These are phyloP conservation scores for Coptodon rendalli DNA, from an alignment of 2,113 vertebrate genomes.

Conservation along the genomic window DNA sequence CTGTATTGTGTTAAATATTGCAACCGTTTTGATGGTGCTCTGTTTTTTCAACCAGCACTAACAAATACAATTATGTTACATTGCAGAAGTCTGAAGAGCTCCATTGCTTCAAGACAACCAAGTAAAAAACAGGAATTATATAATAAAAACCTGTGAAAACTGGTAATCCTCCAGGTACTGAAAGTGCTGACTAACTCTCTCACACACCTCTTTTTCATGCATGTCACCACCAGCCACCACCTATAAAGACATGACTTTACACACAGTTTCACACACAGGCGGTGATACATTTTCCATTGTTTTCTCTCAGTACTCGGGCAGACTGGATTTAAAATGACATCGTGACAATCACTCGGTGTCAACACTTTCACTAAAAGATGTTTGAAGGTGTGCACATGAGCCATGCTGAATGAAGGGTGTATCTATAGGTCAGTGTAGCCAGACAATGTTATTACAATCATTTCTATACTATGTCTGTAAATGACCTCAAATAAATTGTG, in stretches of 20 bases:
- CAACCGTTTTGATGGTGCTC: background rate
- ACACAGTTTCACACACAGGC: background rate
- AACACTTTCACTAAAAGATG: background rate
- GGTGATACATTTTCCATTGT: background rate
- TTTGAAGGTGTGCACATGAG: background rate
- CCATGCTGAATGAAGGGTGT: background rate
- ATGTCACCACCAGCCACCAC: background rate
- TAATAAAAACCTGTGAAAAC: background rate
- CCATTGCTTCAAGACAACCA: background rate
- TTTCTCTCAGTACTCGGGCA: background rate
- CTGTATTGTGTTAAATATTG: background rate
- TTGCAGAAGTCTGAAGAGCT: background rate
- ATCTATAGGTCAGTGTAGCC: background rate
- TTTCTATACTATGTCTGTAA: background rate
- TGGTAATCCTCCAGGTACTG: background rate
- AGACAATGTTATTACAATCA: background rate
- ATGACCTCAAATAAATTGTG: background rate
- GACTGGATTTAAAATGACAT: background rate
- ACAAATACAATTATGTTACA: background rate
- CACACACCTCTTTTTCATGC: constrained; percentile 25
- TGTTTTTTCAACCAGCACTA: background rate
- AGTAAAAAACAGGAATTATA: background rate
- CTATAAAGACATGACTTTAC: background rate
- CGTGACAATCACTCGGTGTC: background rate
- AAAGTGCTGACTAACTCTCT: background rate